Evolutionary conservation across 2,113 vertebrate species (phyloP).

Genomic region (Cyanistes caeruleus): DNA sequence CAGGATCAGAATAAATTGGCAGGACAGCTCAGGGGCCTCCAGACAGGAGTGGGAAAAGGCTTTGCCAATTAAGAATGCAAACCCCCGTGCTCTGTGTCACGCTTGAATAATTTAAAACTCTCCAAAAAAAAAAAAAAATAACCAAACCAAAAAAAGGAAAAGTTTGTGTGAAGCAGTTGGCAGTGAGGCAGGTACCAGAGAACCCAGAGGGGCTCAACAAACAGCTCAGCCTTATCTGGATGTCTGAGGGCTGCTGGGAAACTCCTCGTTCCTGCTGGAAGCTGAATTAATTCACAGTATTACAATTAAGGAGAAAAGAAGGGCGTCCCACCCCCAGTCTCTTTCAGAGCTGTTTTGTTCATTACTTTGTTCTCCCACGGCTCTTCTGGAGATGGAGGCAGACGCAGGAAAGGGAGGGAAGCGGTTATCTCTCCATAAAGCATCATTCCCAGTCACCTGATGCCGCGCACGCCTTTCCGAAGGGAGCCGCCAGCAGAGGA

Average conservation of each 20-base stretch:
- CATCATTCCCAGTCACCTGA: background rate
- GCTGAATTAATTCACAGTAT: slow-evolving; percentile 38
- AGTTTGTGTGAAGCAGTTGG: slow-evolving; percentile 36
- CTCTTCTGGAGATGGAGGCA: background rate
- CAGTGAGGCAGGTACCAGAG: slow-evolving; percentile 30
- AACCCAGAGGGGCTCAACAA: slow-evolving; percentile 43
- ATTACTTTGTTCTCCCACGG: background rate
- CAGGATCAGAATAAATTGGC: slow-evolving; percentile 37
- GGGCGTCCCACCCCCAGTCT: slow-evolving; percentile 9
- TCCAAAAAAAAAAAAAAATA: background rate
- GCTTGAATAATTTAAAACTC: slow-evolving; percentile 32
- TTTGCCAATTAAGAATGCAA: slow-evolving; percentile 63
- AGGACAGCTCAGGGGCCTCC: slow-evolving; percentile 23
- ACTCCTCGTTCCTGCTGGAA: background rate
- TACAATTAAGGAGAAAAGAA: slow-evolving; percentile 45
- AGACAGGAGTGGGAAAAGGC: slow-evolving; percentile 8
- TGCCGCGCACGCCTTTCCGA: background rate
- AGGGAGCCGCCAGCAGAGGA: background rate
- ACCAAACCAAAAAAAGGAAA: background rate
- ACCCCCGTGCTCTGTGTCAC: slow-evolving; percentile 7
- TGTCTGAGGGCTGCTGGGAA: slow-evolving; percentile 52
- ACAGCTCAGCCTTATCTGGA: slow-evolving; percentile 54
- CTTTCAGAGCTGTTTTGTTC: background rate
- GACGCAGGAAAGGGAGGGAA: background rate
- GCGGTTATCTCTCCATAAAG: background rate